Base-by-base conservation (phyloP, 1,140 invertebrate species). In the Cherax destructor region DNA sequence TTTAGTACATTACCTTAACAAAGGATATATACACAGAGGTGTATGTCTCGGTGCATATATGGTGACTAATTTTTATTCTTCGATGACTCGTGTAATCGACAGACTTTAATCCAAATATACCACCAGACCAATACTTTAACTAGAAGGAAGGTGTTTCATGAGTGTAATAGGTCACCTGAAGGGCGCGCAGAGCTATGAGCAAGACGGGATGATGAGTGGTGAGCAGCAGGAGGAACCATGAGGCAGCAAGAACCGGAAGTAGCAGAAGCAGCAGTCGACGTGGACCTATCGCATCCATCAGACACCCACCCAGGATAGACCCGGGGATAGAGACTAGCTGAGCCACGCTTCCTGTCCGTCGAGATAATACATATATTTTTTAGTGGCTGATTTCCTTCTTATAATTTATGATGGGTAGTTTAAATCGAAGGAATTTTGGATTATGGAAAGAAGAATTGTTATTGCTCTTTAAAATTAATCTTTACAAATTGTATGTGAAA, bases 321-420 rank as follows among this genome's bases (percentile, higher is more conserved):
- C 91, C 91, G 41, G 91, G 86, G 47, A 92, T 88, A 0, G 85
- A 92, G 11, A 77, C 47, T 49, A 88, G 80, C n/a, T 92, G 81
- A 24, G 78, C 79, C 24, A 92, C 80, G 24, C 86, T 88, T 30
- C 24, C 91, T 92, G 79, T 21, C 11, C 21, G 41, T 52, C 1
- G 47, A 72, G 30, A 77, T 50, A 21, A 47, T 24, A 69, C 21
- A 7, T 13, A 47, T 47, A 4, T 11, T 11, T 41, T 41, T 41
- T 41, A 41, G 30, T 69, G 21, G 16, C 30, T 41, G 30, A 41
- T 41, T 41, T 41, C 30, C 30, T 41, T 41, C 30, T 41, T 41
- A 41, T 41, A 41, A 41, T 41, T 41, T 41, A 41, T 41, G 30
- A 88, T 47, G 3, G 3, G 30, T 56, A 49, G 30, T 30, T 11